Evolutionary conservation across 2,888 invertebrate species (phyloP).

Genomic region (Ophion slaviceki): DNA sequence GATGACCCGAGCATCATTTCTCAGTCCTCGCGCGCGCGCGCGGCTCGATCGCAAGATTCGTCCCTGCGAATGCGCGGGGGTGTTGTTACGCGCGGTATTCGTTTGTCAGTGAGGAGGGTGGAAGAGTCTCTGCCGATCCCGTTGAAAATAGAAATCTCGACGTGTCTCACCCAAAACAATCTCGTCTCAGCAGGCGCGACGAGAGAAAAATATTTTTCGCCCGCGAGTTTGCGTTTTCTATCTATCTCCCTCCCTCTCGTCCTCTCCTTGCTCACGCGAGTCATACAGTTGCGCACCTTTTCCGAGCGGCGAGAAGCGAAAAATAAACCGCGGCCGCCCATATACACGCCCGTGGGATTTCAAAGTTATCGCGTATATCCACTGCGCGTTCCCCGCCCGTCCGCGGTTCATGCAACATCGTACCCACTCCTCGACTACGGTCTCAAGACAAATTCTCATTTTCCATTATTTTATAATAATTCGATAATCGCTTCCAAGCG

Average conservation of each 20-base stretch:
- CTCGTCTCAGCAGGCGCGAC: conserved; percentile 40
- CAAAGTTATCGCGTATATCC: conserved; percentile 60
- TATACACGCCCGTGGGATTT: conserved; percentile 70
- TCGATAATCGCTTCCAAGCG: too few relatives aligned
- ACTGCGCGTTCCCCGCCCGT: too few relatives aligned
- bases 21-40: neutral
- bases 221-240: neutral
- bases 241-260: conserved; percentile 7
- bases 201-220: conserved; percentile 24
- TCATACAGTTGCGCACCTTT: conserved; percentile 18
- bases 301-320: conserved; percentile 58
- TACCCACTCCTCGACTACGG: too few relatives aligned
- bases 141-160: conserved; percentile 60
- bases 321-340: conserved; percentile 69
- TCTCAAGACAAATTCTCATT: too few relatives aligned
- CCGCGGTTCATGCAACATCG: too few relatives aligned
- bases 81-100: neutral
- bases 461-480: too few relatives aligned
- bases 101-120: neutral
- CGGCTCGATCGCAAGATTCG: neutral
- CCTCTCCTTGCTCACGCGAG: neutral
- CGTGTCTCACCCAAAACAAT: conserved; percentile 55
- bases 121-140: conserved; percentile 7
- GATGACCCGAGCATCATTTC: conserved; percentile 59
- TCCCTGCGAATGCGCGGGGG: neutral